Conservation (phyloP, 2,888 invertebrate species). For the Nephrotoma guestfalica region DNA sequence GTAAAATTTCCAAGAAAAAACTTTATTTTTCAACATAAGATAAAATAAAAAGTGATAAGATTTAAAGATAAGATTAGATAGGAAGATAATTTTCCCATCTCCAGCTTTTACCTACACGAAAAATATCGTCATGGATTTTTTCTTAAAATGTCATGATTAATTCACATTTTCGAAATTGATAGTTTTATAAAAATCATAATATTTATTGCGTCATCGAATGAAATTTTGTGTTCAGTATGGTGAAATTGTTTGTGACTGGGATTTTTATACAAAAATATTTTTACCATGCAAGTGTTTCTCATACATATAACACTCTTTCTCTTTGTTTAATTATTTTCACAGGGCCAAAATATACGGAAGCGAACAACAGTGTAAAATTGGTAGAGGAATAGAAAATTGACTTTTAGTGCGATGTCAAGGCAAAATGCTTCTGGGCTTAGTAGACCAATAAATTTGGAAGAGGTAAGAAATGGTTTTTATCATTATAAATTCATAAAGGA, state of each 20-base stretch:
- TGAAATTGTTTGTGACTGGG: background rate
- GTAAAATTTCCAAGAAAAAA: background rate
- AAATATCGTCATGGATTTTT: background rate
- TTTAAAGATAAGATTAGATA: background rate
- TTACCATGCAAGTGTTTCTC: background rate
- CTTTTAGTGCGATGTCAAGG: background rate
- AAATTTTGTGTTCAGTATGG: background rate
- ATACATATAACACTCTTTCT: background rate
- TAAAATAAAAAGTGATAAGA: background rate
- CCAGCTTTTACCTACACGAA: background rate
- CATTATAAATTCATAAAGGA: too few relatives aligned
- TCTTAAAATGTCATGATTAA: background rate
- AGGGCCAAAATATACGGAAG: background rate
- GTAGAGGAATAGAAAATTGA: background rate
- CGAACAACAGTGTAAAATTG: background rate
- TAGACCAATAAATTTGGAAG: slow-evolving; percentile 27
- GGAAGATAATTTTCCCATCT: background rate
- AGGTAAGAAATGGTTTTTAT: slow-evolving; percentile 11
- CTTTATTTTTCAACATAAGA: background rate
- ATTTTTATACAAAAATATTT: background rate
- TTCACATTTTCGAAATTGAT: background rate
- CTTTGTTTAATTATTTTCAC: background rate
- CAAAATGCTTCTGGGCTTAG: background rate
- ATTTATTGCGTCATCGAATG: background rate
- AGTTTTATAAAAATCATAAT: background rate